A percentile compares a stretch with the other conserved stretches of the same genome.
Evolutionary conservation across 2,888 invertebrate species (phyloP).

Genomic region (Cheilosia variabilis): DNA sequence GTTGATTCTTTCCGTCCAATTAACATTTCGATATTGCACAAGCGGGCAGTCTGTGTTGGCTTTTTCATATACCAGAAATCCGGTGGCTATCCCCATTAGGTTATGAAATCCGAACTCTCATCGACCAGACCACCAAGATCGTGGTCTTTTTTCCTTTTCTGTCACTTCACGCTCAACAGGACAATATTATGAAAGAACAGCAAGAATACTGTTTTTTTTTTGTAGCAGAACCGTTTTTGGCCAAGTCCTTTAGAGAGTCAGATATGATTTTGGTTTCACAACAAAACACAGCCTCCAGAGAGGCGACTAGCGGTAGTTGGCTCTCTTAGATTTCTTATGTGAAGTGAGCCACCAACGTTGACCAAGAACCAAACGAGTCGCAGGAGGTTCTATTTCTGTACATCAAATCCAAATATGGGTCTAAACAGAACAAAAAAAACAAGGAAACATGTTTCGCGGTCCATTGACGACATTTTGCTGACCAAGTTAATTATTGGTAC

Average conservation of each 20-base stretch:
- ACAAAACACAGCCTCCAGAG: neutral
- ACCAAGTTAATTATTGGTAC: constrained; percentile 64
- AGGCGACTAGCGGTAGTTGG: constrained; percentile 7
- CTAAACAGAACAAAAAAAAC: neutral
- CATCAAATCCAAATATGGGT: neutral
- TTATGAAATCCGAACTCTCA: constrained; percentile 57
- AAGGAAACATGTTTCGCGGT: constrained; percentile 54
- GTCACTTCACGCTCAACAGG: constrained; percentile 41
- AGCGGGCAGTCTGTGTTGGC: constrained; percentile 51
- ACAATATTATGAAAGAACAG: constrained; percentile 12
- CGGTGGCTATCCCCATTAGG: constrained; percentile 56
- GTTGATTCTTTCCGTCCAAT: constrained; percentile 54
- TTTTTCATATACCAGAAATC: constrained; percentile 51
- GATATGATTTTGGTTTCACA: constrained; percentile 35
- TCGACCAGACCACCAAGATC: constrained; percentile 63
- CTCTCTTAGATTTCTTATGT: constrained; percentile 28
- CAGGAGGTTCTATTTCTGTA: constrained; percentile 25
- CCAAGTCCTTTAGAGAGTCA: constrained; percentile 32
- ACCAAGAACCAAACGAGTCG: neutral
- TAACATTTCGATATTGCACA: constrained; percentile 73
- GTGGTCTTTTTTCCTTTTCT: constrained; percentile 6
- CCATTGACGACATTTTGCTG: constrained; percentile 63
- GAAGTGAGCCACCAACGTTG: constrained; percentile 64
- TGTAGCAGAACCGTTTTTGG: constrained; percentile 2
- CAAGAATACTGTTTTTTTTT: constrained; percentile 4